phyloP scores from a whole-genome alignment of 1,140 invertebrate genomes.

The Leguminivora glycinivorella region DNA sequence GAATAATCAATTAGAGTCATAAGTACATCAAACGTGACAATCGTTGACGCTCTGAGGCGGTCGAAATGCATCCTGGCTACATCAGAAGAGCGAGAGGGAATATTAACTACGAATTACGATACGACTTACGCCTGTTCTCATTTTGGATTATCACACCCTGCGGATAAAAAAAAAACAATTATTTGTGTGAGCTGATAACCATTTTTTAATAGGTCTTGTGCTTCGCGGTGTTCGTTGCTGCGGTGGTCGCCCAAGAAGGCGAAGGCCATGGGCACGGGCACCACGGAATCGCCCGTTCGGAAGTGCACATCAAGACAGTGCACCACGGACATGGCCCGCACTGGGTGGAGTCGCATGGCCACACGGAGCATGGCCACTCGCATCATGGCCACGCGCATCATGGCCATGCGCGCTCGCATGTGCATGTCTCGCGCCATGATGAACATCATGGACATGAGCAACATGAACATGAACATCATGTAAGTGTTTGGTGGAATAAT shows the following conservation, averaged over 20 bases:
- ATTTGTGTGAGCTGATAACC: background rate
- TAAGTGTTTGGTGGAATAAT: slow-evolving; percentile 35
- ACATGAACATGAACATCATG: slow-evolving; percentile 48
- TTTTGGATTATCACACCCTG: too few relatives aligned
- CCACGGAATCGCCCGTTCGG: background rate
- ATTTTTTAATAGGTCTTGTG: slow-evolving; percentile 2
- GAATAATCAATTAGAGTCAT: too few relatives aligned
- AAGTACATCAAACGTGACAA: too few relatives aligned
- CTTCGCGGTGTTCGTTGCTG: background rate
- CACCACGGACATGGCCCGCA: slow-evolving; percentile 25
- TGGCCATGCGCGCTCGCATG: slow-evolving; percentile 47
- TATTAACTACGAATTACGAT: too few relatives aligned
- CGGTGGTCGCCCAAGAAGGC: background rate
- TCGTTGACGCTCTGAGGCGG: too few relatives aligned
- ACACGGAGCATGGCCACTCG: background rate
- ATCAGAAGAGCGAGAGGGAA: too few relatives aligned
- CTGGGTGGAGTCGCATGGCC: slow-evolving; percentile 2
- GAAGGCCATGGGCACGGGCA: background rate
- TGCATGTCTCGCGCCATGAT: slow-evolving; percentile 43
- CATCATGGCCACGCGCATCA: slow-evolving; percentile 38
- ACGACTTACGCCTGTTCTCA: too few relatives aligned
- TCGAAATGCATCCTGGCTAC: too few relatives aligned
- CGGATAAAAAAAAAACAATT: too few relatives aligned
- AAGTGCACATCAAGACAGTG: background rate
- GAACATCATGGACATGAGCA: slow-evolving; percentile 40